Evolutionary conservation across 2,797 vertebrate genomes (phyloP), one percentile per base, ranked within the genome.

Genomic region (Melopsittacus undulatus): DNA sequence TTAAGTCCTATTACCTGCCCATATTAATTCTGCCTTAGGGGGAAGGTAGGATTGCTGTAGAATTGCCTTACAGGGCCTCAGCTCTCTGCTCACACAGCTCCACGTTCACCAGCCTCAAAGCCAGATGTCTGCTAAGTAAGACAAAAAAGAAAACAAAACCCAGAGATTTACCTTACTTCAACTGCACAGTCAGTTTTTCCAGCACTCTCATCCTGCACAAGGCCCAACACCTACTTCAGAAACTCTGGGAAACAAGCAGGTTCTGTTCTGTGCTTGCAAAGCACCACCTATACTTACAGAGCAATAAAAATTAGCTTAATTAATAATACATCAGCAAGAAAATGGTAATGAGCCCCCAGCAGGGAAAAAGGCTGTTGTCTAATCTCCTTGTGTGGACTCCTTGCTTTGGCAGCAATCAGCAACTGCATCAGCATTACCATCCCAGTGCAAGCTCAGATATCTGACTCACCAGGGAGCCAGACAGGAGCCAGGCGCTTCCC

Each of bases 261-360:
- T 69, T 79, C 11, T 4, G 27, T 20, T 80, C 75, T 11, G 34
- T 8, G 66, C 67, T 91, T 61, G 51, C 92, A 90, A 63, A 96
- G 92, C 87, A 88, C 85, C 67, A 49, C 34, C 54, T 79, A 54
- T 20, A 86, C 90, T 92, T 40, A 57, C 36, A 90, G 72, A 46
- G 68, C 83, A 92, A 94, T 72, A 95, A 91, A 95, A 94, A 94
- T 83, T 63, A 83, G 52, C 76, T 94, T 80, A 91, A 95, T 96
- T 96, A 94, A 97, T 90, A 91, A 92, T 38, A 88, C 67, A 90
- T 90, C 70, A 74, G 85, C 91, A 94, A 94, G 90, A 91, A 92
- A 93, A 94, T 8, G 63, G 74, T 96, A 91, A 94, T 48, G 24
- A 95, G 92, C 64, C 40, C 6, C 51, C 83, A 84, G 87, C 70